Evolutionary conservation across 2,113 vertebrate species (phyloP).

Genomic region (Pyxicephalus adspersus): DNA sequence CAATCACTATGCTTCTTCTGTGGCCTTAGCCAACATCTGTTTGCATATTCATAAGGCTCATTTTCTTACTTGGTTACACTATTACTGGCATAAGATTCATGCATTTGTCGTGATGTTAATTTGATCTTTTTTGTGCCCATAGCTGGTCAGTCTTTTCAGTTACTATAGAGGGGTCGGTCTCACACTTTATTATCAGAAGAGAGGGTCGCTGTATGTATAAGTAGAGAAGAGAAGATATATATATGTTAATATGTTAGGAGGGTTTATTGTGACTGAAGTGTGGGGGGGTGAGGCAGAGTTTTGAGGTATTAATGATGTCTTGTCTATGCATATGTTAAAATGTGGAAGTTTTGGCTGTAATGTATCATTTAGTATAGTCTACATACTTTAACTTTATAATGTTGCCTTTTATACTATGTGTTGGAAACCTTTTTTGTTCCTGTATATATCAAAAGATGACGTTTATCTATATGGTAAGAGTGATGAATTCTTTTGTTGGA

Average conservation of each 20-base stretch:
- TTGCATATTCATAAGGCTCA: conserved; percentile 31
- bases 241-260: no score
- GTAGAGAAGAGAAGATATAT: not conserved
- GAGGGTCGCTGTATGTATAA: not conserved
- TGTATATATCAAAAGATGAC: no score
- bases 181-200: no score
- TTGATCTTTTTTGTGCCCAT: not conserved
- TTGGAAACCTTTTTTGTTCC: no score
- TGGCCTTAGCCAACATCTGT: not conserved
- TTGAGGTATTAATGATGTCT: not conserved
- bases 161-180: no score
- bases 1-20: not conserved
- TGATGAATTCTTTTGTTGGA: no score
- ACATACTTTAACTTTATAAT: no score
- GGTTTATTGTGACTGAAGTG: not conserved
- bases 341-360: not conserved
- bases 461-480: no score
- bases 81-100: conserved; percentile 19
- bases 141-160: not conserved
- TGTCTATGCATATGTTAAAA: not conserved
- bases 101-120: not conserved
- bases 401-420: no score
- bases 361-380: no score
- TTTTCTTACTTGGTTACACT: conserved; percentile 28
- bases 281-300: not conserved